phyloP scores from a whole-genome alignment of 1,140 invertebrate genomes.

The Diprion similis region DNA sequence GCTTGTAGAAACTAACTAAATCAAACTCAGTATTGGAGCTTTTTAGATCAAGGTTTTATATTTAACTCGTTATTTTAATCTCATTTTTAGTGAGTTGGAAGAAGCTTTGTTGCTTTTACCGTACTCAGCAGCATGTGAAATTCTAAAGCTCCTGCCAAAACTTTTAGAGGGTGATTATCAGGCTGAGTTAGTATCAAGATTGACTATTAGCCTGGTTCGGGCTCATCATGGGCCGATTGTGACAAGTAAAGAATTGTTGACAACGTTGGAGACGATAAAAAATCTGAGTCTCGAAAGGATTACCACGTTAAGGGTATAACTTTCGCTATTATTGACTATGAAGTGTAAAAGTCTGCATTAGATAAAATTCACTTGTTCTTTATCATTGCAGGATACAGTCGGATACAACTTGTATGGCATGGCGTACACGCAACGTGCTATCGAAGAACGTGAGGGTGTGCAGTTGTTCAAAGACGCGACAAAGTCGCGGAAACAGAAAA shows the following conservation, averaged over 20 bases:
- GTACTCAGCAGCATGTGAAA: constrained; percentile 79
- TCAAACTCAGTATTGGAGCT: constrained; percentile 1
- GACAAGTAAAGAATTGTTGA: constrained; percentile 71
- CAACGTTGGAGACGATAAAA: constrained; percentile 74
- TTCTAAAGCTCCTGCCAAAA: constrained; percentile 75
- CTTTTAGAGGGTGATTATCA: constrained; percentile 74
- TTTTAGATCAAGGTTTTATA: too few species aligned
- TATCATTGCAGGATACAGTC: constrained; percentile 74
- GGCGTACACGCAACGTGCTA: constrained; percentile 74
- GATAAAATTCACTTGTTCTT: constrained; percentile 10
- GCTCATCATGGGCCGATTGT: constrained; percentile 87
- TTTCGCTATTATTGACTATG: constrained; percentile 12
- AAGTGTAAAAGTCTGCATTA: not conserved
- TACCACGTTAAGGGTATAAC: constrained; percentile 69
- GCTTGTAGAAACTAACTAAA: constrained; percentile 6
- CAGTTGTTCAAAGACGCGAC: constrained; percentile 86
- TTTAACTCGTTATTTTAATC: constrained; percentile 14
- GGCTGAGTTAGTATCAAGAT: constrained; percentile 77
- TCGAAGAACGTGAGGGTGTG: constrained; percentile 83
- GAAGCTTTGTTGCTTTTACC: constrained; percentile 87
- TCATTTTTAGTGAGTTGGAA: constrained; percentile 81
- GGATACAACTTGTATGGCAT: constrained; percentile 90
- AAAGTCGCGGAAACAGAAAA: constrained; percentile 68
- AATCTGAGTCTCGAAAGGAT: constrained; percentile 66
- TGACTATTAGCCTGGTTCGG: constrained; percentile 81